Base-by-base conservation (phyloP, 2,113 vertebrate genomes). In the Monopterus albus region DNA sequence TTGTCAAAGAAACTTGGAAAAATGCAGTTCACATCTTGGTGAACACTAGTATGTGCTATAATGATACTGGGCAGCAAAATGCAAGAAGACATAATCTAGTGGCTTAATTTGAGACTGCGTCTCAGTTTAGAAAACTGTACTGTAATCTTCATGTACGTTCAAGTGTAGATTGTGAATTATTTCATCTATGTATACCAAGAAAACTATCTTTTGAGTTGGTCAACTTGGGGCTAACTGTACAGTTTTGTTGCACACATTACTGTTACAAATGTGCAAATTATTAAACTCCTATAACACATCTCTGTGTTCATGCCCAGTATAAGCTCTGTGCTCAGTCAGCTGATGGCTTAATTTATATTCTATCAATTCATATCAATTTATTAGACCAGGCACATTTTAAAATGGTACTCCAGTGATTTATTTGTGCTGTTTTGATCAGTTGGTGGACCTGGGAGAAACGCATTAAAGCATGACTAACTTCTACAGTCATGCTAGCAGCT, bases 151-250 rank as follows among this genome's bases (percentile, higher is more conserved):
- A 81, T 90, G 90, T 92, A 89, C 84, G 88, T 89, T 63, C 87
- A 83, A 88, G 73, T 89, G 82, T 87, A 88, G 87, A 90, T 89
- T 90, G 90, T 91, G 82, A 81, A 91, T 84, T 85, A 88, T 89
- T 87, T 88, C 81, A 90, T 92, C 84, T 91, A 83, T 81, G 84
- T 91, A 89, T 78, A 85, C 79, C 71, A 86, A 83, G 76, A 73
- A 83, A 78, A 68, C 29, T 40, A 82, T 91, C 72, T 78, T 91
- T 85, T 87, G 74, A 81, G 74, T 83, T 78, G 18, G 81, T 86
- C 71, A 65, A 31, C 67, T 85, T 87, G 58, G 64, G 84, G 81
- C 77, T 53, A 50, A 72, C 71, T 81, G 75, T 77, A 75, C 58
- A 66, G 49, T 87, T 82, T 89, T 91, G 89, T 92, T 90, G 83